Evolutionary conservation across 2,888 invertebrate species (phyloP).

Genomic region (Antitype chi): DNA sequence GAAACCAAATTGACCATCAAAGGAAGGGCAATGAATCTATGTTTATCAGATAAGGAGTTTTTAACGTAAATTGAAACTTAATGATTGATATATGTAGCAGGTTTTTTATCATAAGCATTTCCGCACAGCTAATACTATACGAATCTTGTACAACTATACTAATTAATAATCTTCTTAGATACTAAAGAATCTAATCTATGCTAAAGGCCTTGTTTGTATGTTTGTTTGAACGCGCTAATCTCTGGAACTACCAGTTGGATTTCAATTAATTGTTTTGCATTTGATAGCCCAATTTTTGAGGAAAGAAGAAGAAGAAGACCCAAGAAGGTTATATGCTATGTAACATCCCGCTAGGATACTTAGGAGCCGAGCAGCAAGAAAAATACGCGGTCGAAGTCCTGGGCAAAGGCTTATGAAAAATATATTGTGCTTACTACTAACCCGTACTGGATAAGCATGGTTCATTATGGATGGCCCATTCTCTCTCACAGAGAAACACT

Average conservation of each 20-base stretch:
- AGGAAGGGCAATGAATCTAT: neutral
- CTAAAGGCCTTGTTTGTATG: neutral
- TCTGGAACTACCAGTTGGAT: neutral
- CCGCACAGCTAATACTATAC: neutral
- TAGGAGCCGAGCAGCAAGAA: neutral
- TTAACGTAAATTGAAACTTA: neutral
- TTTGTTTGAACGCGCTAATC: neutral
- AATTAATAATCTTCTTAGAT: neutral
- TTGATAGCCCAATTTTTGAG: neutral
- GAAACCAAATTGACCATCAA: constrained; percentile 24
- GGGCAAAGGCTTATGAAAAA: too few relatives aligned
- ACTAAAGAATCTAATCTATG: neutral
- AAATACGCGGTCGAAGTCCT: neutral
- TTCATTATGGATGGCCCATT: too few relatives aligned
- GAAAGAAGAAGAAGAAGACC: neutral
- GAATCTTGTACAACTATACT: neutral
- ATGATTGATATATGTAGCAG: too few relatives aligned
- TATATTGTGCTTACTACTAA: too few relatives aligned
- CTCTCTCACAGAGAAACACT: too few relatives aligned
- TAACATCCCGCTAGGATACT: neutral
- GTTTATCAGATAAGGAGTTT: neutral
- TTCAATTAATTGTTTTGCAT: neutral
- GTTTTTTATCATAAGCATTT: neutral
- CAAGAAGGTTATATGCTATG: neutral
- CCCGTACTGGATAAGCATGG: too few relatives aligned